These are phyloP conservation scores for Andricus grossulariae DNA, from an alignment of 1,140 invertebrate genomes.

Conservation along the genomic window DNA sequence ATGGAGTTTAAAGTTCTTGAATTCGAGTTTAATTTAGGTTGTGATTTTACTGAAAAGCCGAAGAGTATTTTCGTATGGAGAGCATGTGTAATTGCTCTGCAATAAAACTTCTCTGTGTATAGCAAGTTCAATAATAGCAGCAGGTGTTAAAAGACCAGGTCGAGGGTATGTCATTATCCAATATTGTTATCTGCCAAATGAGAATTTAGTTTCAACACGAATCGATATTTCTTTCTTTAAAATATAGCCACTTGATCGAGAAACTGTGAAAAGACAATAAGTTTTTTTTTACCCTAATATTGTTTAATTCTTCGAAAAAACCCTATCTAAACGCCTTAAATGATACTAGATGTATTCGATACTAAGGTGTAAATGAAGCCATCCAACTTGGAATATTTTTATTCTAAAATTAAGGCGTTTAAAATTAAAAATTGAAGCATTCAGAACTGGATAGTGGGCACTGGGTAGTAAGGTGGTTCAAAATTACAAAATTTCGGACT, in stretches of 20 bases:
- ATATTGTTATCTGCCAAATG: slow-evolving; percentile 12
- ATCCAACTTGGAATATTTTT: no score
- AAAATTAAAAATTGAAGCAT: no score
- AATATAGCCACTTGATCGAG: neutral
- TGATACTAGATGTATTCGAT: no score
- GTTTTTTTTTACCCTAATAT: no score
- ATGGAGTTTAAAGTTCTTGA: neutral
- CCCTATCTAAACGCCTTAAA: no score
- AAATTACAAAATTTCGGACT: no score
- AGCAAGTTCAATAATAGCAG: slow-evolving; percentile 18
- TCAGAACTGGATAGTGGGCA: no score
- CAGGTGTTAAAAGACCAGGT: slow-evolving; percentile 19
- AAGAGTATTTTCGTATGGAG: slow-evolving; percentile 26
- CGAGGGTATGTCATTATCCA: slow-evolving; percentile 19
- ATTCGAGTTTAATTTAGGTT: no score
- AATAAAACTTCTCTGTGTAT: slow-evolving; percentile 23
- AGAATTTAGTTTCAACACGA: slow-evolving; percentile 11
- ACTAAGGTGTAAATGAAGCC: no score
- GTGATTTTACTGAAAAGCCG: slow-evolving; percentile 2
- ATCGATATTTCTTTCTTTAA: slow-evolving; percentile 2
- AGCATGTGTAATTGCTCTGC: slow-evolving; percentile 14
- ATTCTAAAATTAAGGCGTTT: no score
- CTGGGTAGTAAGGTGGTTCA: no score
- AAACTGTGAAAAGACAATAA: neutral
- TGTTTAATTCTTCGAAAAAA: no score